Evolutionary conservation across 2,888 invertebrate genomes (phyloP).

Genomic region (Onthophagus sagittarius): DNA sequence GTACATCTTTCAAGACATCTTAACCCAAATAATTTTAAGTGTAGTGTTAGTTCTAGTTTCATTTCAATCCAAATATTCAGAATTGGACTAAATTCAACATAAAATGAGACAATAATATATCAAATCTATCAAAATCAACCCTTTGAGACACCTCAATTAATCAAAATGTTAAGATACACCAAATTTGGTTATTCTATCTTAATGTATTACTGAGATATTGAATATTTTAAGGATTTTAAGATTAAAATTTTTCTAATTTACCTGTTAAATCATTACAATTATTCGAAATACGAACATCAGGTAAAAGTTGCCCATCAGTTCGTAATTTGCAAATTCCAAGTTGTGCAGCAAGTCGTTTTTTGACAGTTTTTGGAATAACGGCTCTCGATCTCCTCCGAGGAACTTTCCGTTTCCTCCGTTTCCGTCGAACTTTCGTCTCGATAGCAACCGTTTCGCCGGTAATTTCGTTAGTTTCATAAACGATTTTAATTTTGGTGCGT

Average conservation of each 20-base stretch:
- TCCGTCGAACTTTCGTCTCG: conserved; percentile 45
- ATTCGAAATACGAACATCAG: conserved; percentile 38
- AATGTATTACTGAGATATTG: no score
- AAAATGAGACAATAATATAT: no score
- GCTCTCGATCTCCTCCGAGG: conserved; percentile 6
- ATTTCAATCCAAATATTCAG: no score
- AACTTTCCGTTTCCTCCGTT: conserved; percentile 16
- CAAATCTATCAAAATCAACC: background rate
- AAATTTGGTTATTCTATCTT: no score
- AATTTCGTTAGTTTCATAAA: conserved; percentile 59
- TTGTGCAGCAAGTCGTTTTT: conserved; percentile 51
- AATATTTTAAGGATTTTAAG: no score
- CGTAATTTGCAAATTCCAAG: conserved; percentile 50
- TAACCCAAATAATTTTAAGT: no score
- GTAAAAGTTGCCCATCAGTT: conserved; percentile 39
- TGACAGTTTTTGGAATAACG: conserved; percentile 43
- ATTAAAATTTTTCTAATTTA: no score
- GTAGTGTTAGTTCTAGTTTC: no score
- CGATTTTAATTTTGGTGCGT: conserved; percentile 62
- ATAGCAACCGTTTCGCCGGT: conserved; percentile 59
- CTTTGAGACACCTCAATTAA: no score
- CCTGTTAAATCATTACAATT: conserved; percentile 23
- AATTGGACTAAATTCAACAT: no score
- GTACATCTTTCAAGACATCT: no score
- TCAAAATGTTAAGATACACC: no score